Evolutionary conservation across 2,797 vertebrate species (phyloP), one percentile per base, ranked within the genome.

Genomic region (Macroramphosus scolopax): DNA sequence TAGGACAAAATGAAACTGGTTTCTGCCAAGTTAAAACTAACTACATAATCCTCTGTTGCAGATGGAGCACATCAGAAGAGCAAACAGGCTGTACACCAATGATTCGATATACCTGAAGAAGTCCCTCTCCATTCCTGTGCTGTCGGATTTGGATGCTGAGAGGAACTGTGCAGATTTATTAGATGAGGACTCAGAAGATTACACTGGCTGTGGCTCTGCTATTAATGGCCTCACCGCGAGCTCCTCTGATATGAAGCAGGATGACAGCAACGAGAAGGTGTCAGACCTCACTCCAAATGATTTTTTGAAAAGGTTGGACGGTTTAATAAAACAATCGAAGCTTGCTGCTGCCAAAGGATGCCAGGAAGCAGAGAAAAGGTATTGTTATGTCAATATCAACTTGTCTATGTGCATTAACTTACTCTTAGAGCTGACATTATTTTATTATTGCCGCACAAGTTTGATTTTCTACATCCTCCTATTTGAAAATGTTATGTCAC

Each of bases 81-180:
- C 87, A 29, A 98, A 96, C 72, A 88, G 94, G 32, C 88, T 98
- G 51, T 97, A 96, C 85, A 92, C 94, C 44, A 95, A 93, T 1
- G 95, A 98, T 78, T 94, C 93, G 0, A 95, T 98, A 74, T 97
- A 94, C 87, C 87, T 94, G 49, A 95, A 93, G 81, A 92, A 90
- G 66, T 90, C 86, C 2, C 77, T 98, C 51, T 88, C 73, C 8
- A 95, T 98, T 85, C 95, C 95, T 0, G 57, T 89, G 32, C 72
- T 88, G 50, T 75, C 75, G 1, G 89, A 87, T 31, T 57, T 80
- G 14, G 42, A 28, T 8, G 10, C 15, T 17, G 43, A 34, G 3
- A 17, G 17, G 4, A 15, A 20, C 2, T 16, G 17, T 3, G 38
- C 63, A 15, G 49, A 77, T 49, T 65, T 68, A 5, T 38, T 52